A percentile compares a stretch with the other conserved stretches of the same genome.
Evolutionary conservation across 1,140 invertebrate genomes (phyloP).

Genomic region (Lanistes nyassanus): DNA sequence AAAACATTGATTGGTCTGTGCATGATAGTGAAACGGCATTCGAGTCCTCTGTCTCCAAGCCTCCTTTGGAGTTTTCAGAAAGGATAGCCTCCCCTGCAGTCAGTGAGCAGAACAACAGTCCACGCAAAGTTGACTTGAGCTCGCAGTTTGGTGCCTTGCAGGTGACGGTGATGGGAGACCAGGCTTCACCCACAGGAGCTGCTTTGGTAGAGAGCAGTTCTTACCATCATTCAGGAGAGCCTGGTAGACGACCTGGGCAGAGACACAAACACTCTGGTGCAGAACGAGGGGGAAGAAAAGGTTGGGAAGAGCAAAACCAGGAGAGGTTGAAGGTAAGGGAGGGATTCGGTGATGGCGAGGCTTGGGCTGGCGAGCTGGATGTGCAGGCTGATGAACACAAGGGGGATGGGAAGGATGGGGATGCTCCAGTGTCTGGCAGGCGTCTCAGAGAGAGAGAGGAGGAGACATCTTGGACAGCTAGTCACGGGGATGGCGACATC

Average conservation of each 20-base stretch:
- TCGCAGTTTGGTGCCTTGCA: slow-evolving; percentile 13
- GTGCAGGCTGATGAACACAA: slow-evolving; percentile 12
- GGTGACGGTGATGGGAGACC: slow-evolving; percentile 13
- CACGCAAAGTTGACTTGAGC: slow-evolving; percentile 35
- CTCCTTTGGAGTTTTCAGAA: slow-evolving; percentile 6
- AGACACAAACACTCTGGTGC: not conserved
- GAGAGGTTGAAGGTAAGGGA: not conserved
- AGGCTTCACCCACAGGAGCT: not conserved
- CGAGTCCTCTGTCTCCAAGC: not conserved
- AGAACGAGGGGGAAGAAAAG: not conserved
- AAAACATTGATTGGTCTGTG: not conserved
- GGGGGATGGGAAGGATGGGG: not conserved
- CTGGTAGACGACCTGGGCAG: not conserved
- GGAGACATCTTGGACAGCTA: not conserved
- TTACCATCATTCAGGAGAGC: not conserved
- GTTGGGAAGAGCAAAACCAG: not conserved
- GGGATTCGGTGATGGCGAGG: not conserved
- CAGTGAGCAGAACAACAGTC: not conserved
- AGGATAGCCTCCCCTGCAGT: not conserved
- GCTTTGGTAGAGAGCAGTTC: not conserved
- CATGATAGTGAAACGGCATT: slow-evolving; percentile 1
- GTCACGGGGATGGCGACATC: not conserved
- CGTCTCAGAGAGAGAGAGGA: not conserved
- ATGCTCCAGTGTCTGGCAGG: not conserved
- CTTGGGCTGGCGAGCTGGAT: not conserved